phyloP scores from a whole-genome alignment of 2,797 vertebrate genomes.

The Gorsachius magnificus region DNA sequence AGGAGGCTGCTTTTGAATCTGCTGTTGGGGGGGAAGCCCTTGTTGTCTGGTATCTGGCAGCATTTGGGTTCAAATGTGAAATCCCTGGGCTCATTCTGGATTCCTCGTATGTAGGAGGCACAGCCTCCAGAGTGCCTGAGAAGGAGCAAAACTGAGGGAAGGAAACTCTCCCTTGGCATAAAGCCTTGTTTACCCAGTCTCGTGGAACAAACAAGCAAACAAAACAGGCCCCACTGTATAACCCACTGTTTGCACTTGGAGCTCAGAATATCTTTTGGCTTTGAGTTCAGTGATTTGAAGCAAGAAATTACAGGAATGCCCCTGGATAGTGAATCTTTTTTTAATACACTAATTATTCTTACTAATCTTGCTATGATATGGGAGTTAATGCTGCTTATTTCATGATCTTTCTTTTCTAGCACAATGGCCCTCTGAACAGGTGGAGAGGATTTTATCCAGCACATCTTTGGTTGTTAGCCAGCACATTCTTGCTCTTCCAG shows the following conservation, averaged over 20 bases:
- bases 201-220: slow-evolving; percentile 42
- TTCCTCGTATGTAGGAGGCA: background rate
- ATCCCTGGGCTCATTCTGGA: slow-evolving; percentile 30
- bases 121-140: background rate
- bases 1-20: slow-evolving; percentile 18
- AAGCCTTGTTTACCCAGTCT: slow-evolving; percentile 25
- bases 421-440: slow-evolving; percentile 18
- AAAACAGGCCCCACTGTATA: slow-evolving; percentile 24
- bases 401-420: background rate
- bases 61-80: slow-evolving; percentile 40
- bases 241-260: background rate
- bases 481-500: slow-evolving; percentile 60
- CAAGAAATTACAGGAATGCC: background rate
- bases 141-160: background rate
- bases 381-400: background rate
- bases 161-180: slow-evolving; percentile 1
- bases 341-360: background rate
- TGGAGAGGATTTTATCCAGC: slow-evolving; percentile 54
- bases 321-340: background rate
- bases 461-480: slow-evolving; percentile 55
- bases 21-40: background rate
- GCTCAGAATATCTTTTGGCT: background rate
- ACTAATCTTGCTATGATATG: background rate
- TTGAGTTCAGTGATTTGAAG: background rate
- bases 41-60: slow-evolving; percentile 11